phyloP scores from a whole-genome alignment of 1,140 invertebrate species.

The Drosophila serrata region DNA sequence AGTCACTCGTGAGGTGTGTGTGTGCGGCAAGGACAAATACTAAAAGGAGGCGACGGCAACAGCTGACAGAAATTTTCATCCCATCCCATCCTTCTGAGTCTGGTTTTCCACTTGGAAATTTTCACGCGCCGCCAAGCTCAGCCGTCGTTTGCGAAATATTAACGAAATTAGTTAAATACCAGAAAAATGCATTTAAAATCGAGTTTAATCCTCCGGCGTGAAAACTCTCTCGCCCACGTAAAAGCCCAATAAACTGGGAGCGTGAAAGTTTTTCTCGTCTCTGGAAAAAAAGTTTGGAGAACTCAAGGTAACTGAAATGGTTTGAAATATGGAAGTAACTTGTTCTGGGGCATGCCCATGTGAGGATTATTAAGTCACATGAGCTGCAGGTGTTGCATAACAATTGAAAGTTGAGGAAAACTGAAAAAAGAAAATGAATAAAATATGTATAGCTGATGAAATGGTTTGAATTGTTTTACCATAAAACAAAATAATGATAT shows the following conservation, averaged over 20 bases:
- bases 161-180: conserved; percentile 71
- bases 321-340: conserved; percentile 40
- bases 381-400: conserved; percentile 42
- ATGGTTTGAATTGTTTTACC: too few species aligned
- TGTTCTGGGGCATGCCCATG: conserved; percentile 57
- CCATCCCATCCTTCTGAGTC: conserved; percentile 15
- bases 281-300: conserved; percentile 49
- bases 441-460: conserved; percentile 7
- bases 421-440: conserved; percentile 1
- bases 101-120: conserved; percentile 25
- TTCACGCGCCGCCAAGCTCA: conserved; percentile 38
- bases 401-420: not conserved
- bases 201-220: conserved; percentile 26
- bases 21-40: conserved; percentile 23
- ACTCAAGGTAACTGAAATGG: conserved; percentile 34
- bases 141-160: conserved; percentile 59
- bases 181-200: conserved; percentile 73
- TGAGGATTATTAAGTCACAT: conserved; percentile 70
- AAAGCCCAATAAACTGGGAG: conserved; percentile 73
- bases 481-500: too few species aligned
- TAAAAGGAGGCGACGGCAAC: conserved; percentile 6
- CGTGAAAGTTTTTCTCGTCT: conserved; percentile 44
- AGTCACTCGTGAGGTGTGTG: conserved; percentile 5
- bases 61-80: conserved; percentile 5
- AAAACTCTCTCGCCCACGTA: conserved; percentile 54